Evolutionary conservation across 2,113 vertebrate genomes (phyloP).

Genomic region (Tautogolabrus adspersus): DNA sequence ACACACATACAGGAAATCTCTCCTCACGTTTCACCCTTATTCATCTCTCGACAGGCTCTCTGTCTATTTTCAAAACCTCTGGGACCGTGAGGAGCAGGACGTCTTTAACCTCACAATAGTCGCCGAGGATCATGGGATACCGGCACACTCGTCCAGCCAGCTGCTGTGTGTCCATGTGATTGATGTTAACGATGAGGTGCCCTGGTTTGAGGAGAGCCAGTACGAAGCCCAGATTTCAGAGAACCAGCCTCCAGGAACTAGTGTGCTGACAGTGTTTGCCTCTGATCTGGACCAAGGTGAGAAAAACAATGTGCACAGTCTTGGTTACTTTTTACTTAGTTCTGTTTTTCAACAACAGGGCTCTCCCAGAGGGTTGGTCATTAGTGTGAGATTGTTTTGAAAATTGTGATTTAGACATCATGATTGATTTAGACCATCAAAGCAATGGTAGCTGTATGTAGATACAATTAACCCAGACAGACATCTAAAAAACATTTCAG

Average conservation of each 20-base stretch:
- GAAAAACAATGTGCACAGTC: neutral
- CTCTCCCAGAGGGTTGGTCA: neutral
- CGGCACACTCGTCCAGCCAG: conserved; percentile 84
- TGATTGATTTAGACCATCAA: no score
- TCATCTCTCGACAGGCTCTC: conserved; percentile 84
- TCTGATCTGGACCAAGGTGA: conserved; percentile 92
- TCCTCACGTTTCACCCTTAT: conserved; percentile 43
- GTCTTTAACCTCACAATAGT: conserved; percentile 91
- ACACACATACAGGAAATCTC: conserved; percentile 35
- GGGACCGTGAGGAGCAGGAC: conserved; percentile 90
- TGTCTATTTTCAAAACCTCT: conserved; percentile 91
- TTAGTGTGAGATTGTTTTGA: neutral
- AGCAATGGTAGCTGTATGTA: conserved; percentile 3
- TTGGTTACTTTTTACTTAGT: neutral
- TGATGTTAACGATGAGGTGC: conserved; percentile 94
- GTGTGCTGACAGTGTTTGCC: conserved; percentile 88
- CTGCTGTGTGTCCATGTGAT: conserved; percentile 89
- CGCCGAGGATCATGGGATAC: conserved; percentile 90
- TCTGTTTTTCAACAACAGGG: neutral
- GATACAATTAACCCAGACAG: neutral
- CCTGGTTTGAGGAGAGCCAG: conserved; percentile 86
- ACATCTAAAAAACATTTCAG: neutral
- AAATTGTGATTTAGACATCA: neutral
- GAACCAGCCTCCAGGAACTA: conserved; percentile 87
- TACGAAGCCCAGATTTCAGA: conserved; percentile 90